A percentile compares a stretch with the other conserved stretches of the same genome.
These are phyloP conservation scores for Malthinus flaveolus DNA, from an alignment of 2,888 invertebrate genomes.

Conservation along the genomic window DNA sequence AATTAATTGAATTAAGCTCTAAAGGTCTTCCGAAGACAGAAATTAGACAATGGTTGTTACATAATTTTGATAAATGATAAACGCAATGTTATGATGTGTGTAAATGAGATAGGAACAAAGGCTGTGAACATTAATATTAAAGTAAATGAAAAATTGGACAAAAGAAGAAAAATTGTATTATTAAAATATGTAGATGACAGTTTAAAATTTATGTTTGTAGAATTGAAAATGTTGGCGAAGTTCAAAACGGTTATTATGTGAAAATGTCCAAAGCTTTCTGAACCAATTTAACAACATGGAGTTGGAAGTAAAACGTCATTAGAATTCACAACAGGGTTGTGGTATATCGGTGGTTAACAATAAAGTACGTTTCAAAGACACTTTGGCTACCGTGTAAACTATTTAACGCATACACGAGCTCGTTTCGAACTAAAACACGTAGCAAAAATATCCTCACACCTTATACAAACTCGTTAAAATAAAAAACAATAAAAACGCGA, in stretches of 20 bases:
- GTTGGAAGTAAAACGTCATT: background rate
- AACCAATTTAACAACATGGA: background rate
- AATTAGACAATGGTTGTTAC: background rate
- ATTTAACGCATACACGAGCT: background rate
- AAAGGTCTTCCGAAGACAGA: background rate
- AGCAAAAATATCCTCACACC: too few species aligned
- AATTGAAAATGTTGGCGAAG: background rate
- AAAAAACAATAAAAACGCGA: background rate
- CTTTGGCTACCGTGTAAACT: conserved; percentile 1
- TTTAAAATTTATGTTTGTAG: conserved; percentile 1
- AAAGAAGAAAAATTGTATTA: background rate
- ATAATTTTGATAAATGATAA: conserved; percentile 5
- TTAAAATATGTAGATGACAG: background rate
- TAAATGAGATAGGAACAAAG: background rate
- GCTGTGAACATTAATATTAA: background rate
- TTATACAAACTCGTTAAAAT: background rate
- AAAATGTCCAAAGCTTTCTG: conserved; percentile 2
- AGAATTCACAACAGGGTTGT: conserved; percentile 1
- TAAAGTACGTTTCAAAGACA: conserved; percentile 5
- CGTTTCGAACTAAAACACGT: too few species aligned
- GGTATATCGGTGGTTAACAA: conserved; percentile 3
- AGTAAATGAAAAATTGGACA: background rate
- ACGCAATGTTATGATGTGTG: too few species aligned
- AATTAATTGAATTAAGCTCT: conserved; percentile 1
- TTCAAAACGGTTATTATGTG: conserved; percentile 1